Conservation (phyloP, 2,797 vertebrate species). For the Phrynocephalus vlangalii region DNA sequence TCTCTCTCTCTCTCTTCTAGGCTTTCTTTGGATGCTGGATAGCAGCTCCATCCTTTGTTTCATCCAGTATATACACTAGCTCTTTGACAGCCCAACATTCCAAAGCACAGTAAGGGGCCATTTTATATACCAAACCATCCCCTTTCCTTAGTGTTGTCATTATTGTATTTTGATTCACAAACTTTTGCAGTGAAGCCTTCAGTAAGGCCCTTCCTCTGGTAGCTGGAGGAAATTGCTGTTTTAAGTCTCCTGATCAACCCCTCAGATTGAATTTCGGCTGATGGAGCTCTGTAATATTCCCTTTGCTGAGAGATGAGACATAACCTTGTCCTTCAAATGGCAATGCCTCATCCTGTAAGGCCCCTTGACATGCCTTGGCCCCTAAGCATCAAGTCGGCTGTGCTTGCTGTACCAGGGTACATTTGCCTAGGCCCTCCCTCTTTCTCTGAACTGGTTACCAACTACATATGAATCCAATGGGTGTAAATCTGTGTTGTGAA, state of each 20-base stretch:
- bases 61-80: neutral
- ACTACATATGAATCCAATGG: slow-evolving; percentile 53
- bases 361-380: neutral
- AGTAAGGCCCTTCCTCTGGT: neutral
- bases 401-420: neutral
- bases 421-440: neutral
- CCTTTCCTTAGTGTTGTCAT: neutral
- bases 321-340: neutral
- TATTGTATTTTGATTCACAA: neutral
- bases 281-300: neutral
- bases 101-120: neutral
- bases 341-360: neutral
- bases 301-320: neutral
- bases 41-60: slow-evolving; percentile 42
- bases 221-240: neutral
- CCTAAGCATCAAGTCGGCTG: neutral
- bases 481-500: slow-evolving; percentile 55
- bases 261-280: neutral
- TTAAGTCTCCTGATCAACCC: neutral
- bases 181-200: neutral
- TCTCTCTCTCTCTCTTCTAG: slow-evolving; percentile 34
- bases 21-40: slow-evolving; percentile 1
- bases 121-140: neutral
- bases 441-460: slow-evolving; percentile 19
- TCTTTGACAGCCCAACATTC: neutral